Evolutionary conservation across 2,888 invertebrate genomes (phyloP).

Genomic region (Aspidiotus rigidus): DNA sequence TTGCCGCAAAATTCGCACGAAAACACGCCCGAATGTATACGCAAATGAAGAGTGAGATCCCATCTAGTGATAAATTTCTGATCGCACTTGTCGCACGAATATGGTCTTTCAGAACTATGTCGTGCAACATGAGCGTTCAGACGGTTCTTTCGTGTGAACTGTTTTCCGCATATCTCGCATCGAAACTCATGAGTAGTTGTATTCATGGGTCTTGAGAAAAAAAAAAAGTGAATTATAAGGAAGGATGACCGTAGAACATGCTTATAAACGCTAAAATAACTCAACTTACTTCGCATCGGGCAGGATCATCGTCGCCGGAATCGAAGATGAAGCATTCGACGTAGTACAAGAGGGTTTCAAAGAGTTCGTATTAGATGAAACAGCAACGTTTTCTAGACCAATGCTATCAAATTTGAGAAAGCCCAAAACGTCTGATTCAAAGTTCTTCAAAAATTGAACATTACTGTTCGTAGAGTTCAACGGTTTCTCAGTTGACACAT

Average conservation of each 20-base stretch:
- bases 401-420: slow-evolving; percentile 1
- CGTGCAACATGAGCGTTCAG: slow-evolving; percentile 43
- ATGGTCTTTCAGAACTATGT: slow-evolving; percentile 43
- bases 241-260: too few species aligned
- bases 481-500: not conserved
- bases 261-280: too few species aligned
- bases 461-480: not conserved
- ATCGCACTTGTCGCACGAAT: slow-evolving; percentile 42
- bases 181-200: not conserved
- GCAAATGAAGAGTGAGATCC: slow-evolving; percentile 43
- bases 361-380: too few species aligned
- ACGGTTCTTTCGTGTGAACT: slow-evolving; percentile 42
- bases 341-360: too few species aligned
- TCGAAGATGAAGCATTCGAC: too few species aligned
- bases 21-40: slow-evolving; percentile 42
- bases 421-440: slow-evolving; percentile 14
- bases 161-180: slow-evolving; percentile 42
- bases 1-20: slow-evolving; percentile 43
- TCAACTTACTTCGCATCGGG: too few species aligned
- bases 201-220: too few species aligned
- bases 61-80: slow-evolving; percentile 43
- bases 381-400: not conserved
- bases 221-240: too few species aligned
- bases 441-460: slow-evolving; percentile 1
- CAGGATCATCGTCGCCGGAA: too few species aligned